Evolutionary conservation across 2,888 invertebrate genomes (phyloP).

Genomic region (Frankliniella intonsa): DNA sequence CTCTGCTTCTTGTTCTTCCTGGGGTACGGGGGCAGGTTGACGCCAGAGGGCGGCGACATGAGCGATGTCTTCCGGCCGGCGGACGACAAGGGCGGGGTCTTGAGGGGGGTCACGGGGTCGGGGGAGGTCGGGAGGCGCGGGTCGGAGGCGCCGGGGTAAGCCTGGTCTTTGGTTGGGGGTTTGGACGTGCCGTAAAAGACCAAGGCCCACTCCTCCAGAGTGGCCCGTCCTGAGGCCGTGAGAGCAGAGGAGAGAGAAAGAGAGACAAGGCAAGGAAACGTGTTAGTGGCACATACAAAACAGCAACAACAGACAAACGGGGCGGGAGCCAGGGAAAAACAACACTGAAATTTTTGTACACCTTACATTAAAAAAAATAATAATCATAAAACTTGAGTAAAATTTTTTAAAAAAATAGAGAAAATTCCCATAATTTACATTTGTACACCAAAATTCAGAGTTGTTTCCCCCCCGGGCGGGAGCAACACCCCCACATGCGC

Average conservation of each 20-base stretch:
- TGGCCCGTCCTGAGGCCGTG: conserved; percentile 67
- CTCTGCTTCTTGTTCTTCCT: conserved; percentile 55
- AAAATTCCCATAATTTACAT: too few relatives aligned
- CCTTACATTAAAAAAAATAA: too few relatives aligned
- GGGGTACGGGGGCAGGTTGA: conserved; percentile 34
- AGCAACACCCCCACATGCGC: not conserved
- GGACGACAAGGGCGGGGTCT: conserved; percentile 46
- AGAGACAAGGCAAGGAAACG: conserved; percentile 36
- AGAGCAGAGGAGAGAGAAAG: conserved; percentile 39
- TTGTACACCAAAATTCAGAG: too few relatives aligned
- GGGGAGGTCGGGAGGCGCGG: conserved; percentile 37
- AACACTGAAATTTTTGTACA: too few relatives aligned
- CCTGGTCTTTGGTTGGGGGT: conserved; percentile 46
- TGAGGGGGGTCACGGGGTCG: conserved; percentile 36
- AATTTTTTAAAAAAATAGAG: too few relatives aligned
- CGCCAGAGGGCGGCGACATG: conserved; percentile 33
- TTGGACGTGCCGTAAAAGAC: conserved; percentile 83
- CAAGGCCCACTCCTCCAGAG: conserved; percentile 88
- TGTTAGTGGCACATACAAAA: conserved; percentile 34
- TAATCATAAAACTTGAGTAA: too few relatives aligned
- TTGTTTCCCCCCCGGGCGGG: not conserved
- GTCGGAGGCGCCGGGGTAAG: conserved; percentile 42
- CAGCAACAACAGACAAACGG: not conserved
- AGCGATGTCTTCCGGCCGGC: conserved; percentile 35
- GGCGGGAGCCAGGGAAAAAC: too few relatives aligned